Conservation (phyloP, 2,113 vertebrate species). For the Syngnathoides biaculeatus region DNA sequence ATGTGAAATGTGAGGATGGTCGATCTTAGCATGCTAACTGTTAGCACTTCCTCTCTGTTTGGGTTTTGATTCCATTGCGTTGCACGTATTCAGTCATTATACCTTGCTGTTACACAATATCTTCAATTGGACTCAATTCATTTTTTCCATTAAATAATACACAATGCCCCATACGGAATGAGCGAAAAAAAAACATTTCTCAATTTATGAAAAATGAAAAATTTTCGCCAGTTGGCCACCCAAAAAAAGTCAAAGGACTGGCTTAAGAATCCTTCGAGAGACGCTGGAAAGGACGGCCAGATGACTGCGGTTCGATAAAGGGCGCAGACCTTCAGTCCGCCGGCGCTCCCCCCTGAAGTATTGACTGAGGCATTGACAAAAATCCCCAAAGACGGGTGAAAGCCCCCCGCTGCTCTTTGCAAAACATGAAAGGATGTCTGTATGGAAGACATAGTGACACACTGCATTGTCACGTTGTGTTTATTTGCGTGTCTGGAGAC, state of each 20-base stretch:
- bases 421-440: conserved; percentile 20
- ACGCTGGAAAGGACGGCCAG: conserved; percentile 21
- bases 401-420: conserved; percentile 48
- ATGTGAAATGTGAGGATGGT: too few species aligned
- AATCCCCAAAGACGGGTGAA: conserved; percentile 37
- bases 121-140: too few species aligned
- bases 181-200: too few species aligned
- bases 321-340: conserved; percentile 33
- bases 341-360: conserved; percentile 4
- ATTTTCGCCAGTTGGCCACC: too few species aligned
- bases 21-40: too few species aligned
- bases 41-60: too few species aligned
- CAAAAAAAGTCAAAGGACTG: neutral
- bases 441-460: conserved; percentile 6
- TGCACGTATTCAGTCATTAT: too few species aligned
- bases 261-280: conserved; percentile 20
- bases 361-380: conserved; percentile 47
- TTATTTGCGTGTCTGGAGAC: neutral
- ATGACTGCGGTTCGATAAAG: conserved; percentile 48
- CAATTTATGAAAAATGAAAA: too few species aligned
- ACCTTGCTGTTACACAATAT: too few species aligned
- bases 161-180: too few species aligned
- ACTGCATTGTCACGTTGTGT: neutral
- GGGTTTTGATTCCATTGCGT: too few species aligned
- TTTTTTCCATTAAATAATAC: too few species aligned